Base-by-base conservation (phyloP, 2,888 invertebrate genomes). In the Morinoia aosen region DNA sequence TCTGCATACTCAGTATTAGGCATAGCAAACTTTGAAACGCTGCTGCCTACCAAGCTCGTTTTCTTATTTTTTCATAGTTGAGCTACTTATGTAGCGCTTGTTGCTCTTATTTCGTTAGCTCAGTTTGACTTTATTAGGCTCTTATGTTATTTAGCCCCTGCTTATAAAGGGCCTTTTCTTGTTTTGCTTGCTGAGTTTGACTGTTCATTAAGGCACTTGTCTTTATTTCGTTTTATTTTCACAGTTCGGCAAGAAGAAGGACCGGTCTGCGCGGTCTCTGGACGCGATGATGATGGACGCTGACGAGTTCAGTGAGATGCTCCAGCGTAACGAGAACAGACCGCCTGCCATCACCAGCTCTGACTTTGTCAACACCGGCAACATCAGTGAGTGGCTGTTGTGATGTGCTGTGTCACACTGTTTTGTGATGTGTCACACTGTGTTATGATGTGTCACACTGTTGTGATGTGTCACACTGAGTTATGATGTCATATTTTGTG, bases 201-300 rank as follows among this genome's bases (percentile, higher is more conserved):
- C n/a, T n/a, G n/a, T n/a, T n/a, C n/a, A n/a, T n/a, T n/a, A n/a
- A n/a, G n/a, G n/a, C n/a, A n/a, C n/a, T n/a, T n/a, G n/a, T n/a
- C n/a, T n/a, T n/a, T n/a, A 10, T 16, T 58, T 16, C 58, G 16
- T 58, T 12, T 12, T 58, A 88, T 88, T n/a, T 33, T 88, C 88
- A 33, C 88, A 91, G 91, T 91, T 91, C 48, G 91, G 91, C 39
- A 91, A 91, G 91, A 91, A 48, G 91, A 91, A 91, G 48, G 48
- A 39, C 8, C 91, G 91, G n/a, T 12, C 91, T 16, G 91, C 40
- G 56, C 91, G 94, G 40, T 58, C 58, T 5, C 94, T 94, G 33
- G 94, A 94, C n/a, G 94, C 19, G n/a, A 94, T 94, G 94, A 94
- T 94, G 94, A 61, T 94, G 58, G 94, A 94, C 57, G 94, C 94